Percentiles rank a stretch among this genome's conserved stretches.
phyloP scores from a whole-genome alignment of 1,140 invertebrate genomes.

The Leptinotarsa lineolata region DNA sequence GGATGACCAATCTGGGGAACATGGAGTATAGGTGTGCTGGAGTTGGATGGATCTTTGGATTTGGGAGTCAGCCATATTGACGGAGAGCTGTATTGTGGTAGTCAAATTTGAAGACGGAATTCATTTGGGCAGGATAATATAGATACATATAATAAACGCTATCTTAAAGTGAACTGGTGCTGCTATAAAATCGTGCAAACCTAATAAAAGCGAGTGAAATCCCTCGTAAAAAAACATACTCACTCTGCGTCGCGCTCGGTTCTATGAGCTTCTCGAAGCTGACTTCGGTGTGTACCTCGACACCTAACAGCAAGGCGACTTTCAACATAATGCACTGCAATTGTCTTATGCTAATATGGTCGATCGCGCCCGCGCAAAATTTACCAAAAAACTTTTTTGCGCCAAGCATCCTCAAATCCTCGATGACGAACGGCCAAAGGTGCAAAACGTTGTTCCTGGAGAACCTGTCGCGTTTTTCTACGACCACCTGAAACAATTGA shows the following conservation, averaged over 20 bases:
- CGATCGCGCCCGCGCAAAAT: slow-evolving; percentile 97
- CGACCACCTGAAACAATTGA: slow-evolving; percentile 65
- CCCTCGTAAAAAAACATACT: slow-evolving; percentile 54
- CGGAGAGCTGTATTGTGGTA: too few species aligned
- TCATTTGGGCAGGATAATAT: too few species aligned
- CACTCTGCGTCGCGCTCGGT: slow-evolving; percentile 75
- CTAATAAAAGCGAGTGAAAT: not conserved
- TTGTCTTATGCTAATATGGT: slow-evolving; percentile 97
- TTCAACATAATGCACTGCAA: slow-evolving; percentile 95
- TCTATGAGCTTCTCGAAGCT: slow-evolving; percentile 85
- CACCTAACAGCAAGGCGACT: slow-evolving; percentile 92
- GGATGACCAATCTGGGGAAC: not conserved
- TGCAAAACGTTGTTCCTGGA: slow-evolving; percentile 98
- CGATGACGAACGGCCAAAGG: slow-evolving; percentile 98
- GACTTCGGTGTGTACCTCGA: slow-evolving; percentile 93
- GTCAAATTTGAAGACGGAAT: too few species aligned
- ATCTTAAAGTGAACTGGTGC: too few species aligned
- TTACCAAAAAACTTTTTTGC: slow-evolving; percentile 99
- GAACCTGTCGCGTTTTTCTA: slow-evolving; percentile 91
- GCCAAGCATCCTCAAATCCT: slow-evolving; percentile 90
- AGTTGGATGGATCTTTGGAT: too few species aligned
- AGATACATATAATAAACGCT: too few species aligned
- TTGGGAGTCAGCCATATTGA: too few species aligned
- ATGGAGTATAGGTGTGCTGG: too few species aligned
- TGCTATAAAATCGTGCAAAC: too few species aligned